phyloP scores from a whole-genome alignment of 2,113 vertebrate genomes.

The Oreochromis niloticus region DNA sequence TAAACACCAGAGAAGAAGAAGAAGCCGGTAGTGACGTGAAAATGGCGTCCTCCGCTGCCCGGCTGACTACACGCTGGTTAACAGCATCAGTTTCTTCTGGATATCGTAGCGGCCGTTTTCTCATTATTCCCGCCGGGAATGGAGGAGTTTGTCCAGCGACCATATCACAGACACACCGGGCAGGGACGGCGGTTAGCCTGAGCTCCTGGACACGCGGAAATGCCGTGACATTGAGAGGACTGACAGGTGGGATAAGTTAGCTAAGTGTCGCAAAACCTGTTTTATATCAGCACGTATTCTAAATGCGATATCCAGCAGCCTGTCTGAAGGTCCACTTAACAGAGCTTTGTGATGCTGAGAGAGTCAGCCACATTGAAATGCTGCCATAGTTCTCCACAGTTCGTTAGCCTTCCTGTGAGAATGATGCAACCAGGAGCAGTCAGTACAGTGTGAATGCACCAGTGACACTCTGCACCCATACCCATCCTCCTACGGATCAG shows the following conservation, averaged over 20 bases:
- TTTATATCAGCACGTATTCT: not conserved
- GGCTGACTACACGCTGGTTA: conserved; percentile 17
- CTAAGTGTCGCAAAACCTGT: not conserved
- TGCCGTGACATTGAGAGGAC: conserved; percentile 61
- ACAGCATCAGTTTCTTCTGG: not conserved
- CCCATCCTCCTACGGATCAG: not conserved
- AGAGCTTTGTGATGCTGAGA: not conserved
- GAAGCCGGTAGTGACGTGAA: conserved; percentile 25
- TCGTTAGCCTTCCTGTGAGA: not conserved
- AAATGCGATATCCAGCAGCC: not conserved
- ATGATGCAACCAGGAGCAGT: not conserved
- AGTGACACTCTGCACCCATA: not conserved
- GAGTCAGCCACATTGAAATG: not conserved
- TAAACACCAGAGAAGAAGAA: not conserved
- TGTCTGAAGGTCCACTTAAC: too few species aligned
- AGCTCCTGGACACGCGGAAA: conserved; percentile 10
- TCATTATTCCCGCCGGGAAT: not conserved
- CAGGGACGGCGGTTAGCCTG: not conserved
- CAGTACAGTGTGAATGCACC: not conserved
- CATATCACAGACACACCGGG: not conserved
- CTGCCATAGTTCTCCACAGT: fast-evolving
- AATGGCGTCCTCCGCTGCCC: conserved; percentile 58
- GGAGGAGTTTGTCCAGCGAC: not conserved
- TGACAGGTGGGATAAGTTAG: conserved; percentile 40
- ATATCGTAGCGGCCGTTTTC: not conserved